These are phyloP conservation scores for Trissoscelio sp. DNA, from an alignment of 2,888 invertebrate genomes.

Conservation along the genomic window DNA sequence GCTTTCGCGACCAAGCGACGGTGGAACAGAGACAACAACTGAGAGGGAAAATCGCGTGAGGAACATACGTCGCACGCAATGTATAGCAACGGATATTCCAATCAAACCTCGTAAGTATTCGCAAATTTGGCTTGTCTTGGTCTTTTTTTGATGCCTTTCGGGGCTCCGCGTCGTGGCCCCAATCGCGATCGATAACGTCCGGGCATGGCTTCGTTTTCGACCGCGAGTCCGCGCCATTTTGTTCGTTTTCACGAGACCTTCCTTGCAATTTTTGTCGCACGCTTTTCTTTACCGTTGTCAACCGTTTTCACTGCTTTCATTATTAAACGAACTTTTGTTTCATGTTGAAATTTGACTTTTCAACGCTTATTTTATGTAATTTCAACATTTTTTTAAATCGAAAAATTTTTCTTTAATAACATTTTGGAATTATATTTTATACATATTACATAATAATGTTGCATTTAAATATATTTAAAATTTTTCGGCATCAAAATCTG, in stretches of 20 bases:
- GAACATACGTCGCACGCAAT: slow-evolving; percentile 72
- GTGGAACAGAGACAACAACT: slow-evolving; percentile 29
- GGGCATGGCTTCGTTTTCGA: slow-evolving; percentile 55
- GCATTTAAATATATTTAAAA: too few species aligned
- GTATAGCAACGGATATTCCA: slow-evolving; percentile 81
- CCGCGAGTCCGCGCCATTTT: slow-evolving; percentile 56
- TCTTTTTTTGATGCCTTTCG: background rate
- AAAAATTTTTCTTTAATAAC: too few species aligned
- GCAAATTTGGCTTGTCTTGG: background rate
- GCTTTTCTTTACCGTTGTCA: background rate
- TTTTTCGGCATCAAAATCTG: too few species aligned
- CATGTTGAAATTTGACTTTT: too few species aligned
- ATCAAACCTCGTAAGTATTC: slow-evolving; percentile 80
- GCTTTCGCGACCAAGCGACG: slow-evolving; percentile 23
- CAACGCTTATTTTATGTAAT: too few species aligned
- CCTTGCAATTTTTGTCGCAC: background rate
- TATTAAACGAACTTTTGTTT: background rate
- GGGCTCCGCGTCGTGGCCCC: slow-evolving; percentile 11
- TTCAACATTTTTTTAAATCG: too few species aligned
- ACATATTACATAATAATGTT: too few species aligned
- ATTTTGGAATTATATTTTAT: too few species aligned
- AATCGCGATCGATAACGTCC: slow-evolving; percentile 55
- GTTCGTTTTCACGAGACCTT: slow-evolving; percentile 42
- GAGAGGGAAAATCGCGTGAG: slow-evolving; percentile 34
- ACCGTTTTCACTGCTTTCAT: background rate